These are phyloP conservation scores for Meloidogyne floridensis DNA, from an alignment of 1,140 invertebrate genomes.

Conservation along the genomic window DNA sequence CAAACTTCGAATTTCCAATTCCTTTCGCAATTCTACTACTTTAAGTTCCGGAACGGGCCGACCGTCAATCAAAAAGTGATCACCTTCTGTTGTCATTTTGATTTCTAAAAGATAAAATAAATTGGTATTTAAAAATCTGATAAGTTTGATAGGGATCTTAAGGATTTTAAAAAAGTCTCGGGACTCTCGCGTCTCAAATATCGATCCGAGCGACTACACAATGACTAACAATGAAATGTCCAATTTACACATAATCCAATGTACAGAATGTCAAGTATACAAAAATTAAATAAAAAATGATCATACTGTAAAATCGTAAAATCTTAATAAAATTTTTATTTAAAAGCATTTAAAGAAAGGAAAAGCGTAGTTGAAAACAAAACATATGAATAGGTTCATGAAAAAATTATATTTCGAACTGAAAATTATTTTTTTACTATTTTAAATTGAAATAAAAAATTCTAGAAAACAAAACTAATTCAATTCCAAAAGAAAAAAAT, in stretches of 20 bases:
- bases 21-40: slow-evolving; percentile 42
- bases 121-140: background rate
- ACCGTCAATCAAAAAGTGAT: slow-evolving; percentile 14
- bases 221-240: background rate
- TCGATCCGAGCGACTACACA: background rate
- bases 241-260: background rate
- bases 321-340: no score
- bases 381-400: no score
- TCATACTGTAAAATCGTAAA: no score
- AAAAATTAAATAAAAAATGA: background rate
- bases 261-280: background rate
- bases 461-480: background rate
- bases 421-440: slow-evolving; percentile 2
- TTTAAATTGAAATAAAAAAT: background rate
- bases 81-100: slow-evolving; percentile 21
- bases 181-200: background rate
- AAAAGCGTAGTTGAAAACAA: no score
- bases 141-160: no score
- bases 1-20: slow-evolving; percentile 39
- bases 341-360: no score
- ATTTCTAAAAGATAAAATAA: background rate
- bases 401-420: background rate
- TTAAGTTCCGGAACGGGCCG: slow-evolving; percentile 21
- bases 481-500: background rate
- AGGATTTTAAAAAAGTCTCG: background rate